Base-by-base conservation (phyloP, 2,888 invertebrate species). In the Agrypnus murinus region DNA sequence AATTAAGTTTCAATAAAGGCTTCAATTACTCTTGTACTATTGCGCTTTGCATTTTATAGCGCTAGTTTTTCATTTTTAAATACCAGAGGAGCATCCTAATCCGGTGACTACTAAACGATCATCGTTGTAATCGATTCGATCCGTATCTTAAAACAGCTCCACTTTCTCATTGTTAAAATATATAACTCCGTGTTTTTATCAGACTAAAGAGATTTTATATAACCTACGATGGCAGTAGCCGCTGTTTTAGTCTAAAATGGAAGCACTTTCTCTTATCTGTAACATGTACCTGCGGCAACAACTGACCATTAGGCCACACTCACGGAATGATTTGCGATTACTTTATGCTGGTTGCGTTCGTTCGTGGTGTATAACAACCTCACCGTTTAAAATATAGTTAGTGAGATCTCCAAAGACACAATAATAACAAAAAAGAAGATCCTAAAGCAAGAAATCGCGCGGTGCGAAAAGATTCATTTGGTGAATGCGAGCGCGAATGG, bases 221-320 rank as follows among this genome's bases (percentile, higher is more conserved):
- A 72, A 72, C 65, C 64, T 53, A 46, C 67, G 57, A 53, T 59
- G 63, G 34, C 59, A 50, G 58, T 66, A 62, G 62, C 25, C 46
- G 45, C 71, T 67, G 65, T 31, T 71, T 69, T 73, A 46, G 75
- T 76, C 76, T 76, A 74, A 82, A 83, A 83, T 82, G 78, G 83
- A 82, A 80, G 80, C 80, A 83, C 84, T 84, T 83, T 83, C 84
- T 83, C 83, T 76, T 72, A 73, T 79, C 69, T 77, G 75, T 78
- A 77, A 77, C 79, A 75, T 75, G 77, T 75, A 70, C 75, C 74
- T 71, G 73, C 72, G 72, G 71, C 72, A 69, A 73, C 72, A 67
- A 73, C 77, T 81, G 81, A 81, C 81, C 81, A 81, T 81, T 81
- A 83, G 77, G 70, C 74, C 72, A 76, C 48, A 73, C 70, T 77